These are phyloP conservation scores for Vidua chalybeata DNA, from an alignment of 2,113 vertebrate species.

Conservation along the genomic window DNA sequence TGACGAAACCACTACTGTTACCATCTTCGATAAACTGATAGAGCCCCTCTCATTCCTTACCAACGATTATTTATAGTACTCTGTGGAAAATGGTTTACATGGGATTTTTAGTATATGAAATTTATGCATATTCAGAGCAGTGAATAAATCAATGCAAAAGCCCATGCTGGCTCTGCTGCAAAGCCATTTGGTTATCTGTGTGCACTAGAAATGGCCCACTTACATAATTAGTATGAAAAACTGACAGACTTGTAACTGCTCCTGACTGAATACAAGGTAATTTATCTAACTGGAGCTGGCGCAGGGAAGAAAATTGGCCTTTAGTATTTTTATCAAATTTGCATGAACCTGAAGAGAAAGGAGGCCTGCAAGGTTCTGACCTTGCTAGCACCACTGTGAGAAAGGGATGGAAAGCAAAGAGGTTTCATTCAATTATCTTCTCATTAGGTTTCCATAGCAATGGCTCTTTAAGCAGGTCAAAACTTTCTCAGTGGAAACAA, in stretches of 20 bases:
- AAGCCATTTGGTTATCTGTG: background rate
- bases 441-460: slow-evolving; percentile 86
- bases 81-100: background rate
- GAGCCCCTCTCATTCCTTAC: background rate
- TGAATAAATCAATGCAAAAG: background rate
- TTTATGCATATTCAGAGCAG: background rate
- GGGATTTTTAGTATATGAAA: background rate
- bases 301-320: slow-evolving; percentile 17
- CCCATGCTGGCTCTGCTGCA: background rate
- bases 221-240: slow-evolving; percentile 43
- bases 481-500: slow-evolving; percentile 80
- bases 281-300: slow-evolving; percentile 48
- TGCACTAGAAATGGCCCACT: background rate
- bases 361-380: slow-evolving; percentile 49
- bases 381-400: slow-evolving; percentile 64
- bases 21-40: background rate
- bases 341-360: slow-evolving; percentile 60
- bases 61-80: background rate
- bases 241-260: slow-evolving; percentile 34
- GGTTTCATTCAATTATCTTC: slow-evolving; percentile 86
- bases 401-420: slow-evolving; percentile 71
- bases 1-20: slow-evolving; percentile 13
- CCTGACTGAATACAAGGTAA: slow-evolving; percentile 15
- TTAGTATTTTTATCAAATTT: slow-evolving; percentile 65
- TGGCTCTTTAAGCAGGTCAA: slow-evolving; percentile 76